phyloP scores from a whole-genome alignment of 2,113 vertebrate genomes.

The Plotosus lineatus region DNA sequence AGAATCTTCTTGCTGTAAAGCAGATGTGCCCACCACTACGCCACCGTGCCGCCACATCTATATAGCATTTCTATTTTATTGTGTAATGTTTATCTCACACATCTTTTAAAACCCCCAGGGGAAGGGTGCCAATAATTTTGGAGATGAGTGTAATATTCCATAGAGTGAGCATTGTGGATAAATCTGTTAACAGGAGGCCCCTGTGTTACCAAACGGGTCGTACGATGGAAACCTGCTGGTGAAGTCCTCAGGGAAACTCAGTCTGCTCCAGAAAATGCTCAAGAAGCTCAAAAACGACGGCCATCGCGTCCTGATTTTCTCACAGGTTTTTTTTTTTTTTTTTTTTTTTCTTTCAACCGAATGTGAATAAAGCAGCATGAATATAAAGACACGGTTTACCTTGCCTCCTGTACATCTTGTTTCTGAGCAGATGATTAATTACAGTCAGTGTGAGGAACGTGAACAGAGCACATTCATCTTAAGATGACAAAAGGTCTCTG shows the following conservation, averaged over 20 bases:
- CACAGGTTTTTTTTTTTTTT: conserved; percentile 90
- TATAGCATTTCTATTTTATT: neutral
- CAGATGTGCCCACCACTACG: too few species aligned
- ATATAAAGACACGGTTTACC: conserved; percentile 31
- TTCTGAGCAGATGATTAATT: conserved; percentile 26
- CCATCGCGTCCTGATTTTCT: conserved; percentile 96
- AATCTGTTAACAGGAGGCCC: conserved; percentile 81
- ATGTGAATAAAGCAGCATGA: neutral
- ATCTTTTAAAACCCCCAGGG: too few species aligned
- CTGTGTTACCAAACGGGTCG: conserved; percentile 91
- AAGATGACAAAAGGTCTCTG: conserved; percentile 28
- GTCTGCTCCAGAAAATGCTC: conserved; percentile 96
- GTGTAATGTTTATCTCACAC: neutral
- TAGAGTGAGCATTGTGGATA: neutral
- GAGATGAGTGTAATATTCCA: neutral
- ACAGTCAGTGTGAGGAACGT: conserved; percentile 3
- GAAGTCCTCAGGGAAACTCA: conserved; percentile 95
- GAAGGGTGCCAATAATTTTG: neutral
- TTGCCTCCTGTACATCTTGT: neutral
- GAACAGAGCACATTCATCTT: conserved; percentile 13
- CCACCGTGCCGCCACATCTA: too few species aligned
- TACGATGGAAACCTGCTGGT: conserved; percentile 93
- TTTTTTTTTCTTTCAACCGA: too few species aligned
- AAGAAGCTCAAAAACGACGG: conserved; percentile 91
- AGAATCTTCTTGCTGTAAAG: too few species aligned